These are phyloP conservation scores for Zygogramma bicolorata DNA, from an alignment of 2,888 invertebrate species.

Conservation along the genomic window DNA sequence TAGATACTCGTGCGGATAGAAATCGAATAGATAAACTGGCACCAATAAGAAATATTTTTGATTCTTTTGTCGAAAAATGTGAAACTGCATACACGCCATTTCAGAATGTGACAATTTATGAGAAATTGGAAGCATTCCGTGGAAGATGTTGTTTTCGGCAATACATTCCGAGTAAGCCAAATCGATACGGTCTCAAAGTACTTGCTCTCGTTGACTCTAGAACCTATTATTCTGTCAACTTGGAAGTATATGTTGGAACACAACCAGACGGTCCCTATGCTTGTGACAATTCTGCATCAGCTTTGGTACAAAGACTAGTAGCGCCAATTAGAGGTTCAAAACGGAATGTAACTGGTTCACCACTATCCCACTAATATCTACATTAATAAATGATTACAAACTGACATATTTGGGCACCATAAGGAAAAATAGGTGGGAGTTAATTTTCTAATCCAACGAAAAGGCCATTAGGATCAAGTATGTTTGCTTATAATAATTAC, in stretches of 20 bases:
- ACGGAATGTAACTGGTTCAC: slow-evolving; percentile 36
- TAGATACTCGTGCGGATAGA: slow-evolving; percentile 25
- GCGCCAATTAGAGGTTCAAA: slow-evolving; percentile 38
- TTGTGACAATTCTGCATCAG: slow-evolving; percentile 36
- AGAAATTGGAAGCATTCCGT: slow-evolving; percentile 42
- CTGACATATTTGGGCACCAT: slow-evolving; percentile 50
- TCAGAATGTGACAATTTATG: slow-evolving; percentile 42
- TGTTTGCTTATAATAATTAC: slow-evolving; percentile 51
- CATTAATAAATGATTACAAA: slow-evolving; percentile 34
- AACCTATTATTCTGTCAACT: slow-evolving; percentile 48
- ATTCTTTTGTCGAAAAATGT: slow-evolving; percentile 46
- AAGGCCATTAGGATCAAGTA: slow-evolving; percentile 44
- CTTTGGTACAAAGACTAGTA: slow-evolving; percentile 34
- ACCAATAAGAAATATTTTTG: slow-evolving; percentile 42
- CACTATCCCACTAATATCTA: slow-evolving; percentile 30
- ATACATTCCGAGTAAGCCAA: slow-evolving; percentile 42
- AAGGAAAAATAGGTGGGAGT: slow-evolving; percentile 53
- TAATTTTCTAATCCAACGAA: slow-evolving; percentile 51
- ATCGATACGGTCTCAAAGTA: slow-evolving; percentile 54
- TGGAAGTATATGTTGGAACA: slow-evolving; percentile 52
- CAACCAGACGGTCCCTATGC: slow-evolving; percentile 50
- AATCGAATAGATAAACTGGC: slow-evolving; percentile 40
- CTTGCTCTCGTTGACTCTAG: slow-evolving; percentile 48
- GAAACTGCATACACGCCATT: slow-evolving; percentile 41
- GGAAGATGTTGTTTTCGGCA: slow-evolving; percentile 38